These are phyloP conservation scores for Spisula solida DNA, from an alignment of 2,888 invertebrate genomes.

Conservation along the genomic window DNA sequence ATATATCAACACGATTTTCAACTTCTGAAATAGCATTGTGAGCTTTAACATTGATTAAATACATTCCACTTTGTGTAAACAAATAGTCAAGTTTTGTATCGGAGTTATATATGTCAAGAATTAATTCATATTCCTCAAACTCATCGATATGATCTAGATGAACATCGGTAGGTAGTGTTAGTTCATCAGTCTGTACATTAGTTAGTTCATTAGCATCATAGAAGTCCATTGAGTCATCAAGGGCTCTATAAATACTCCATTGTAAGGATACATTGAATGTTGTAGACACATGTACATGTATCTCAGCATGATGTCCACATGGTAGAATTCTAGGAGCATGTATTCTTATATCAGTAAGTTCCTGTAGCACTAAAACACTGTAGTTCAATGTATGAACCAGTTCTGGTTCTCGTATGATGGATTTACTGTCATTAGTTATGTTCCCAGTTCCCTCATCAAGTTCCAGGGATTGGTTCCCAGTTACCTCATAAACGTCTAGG, in stretches of 20 bases:
- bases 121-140: slow-evolving; percentile 30
- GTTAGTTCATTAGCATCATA: background rate
- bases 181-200: background rate
- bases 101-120: slow-evolving; percentile 51
- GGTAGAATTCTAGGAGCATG: slow-evolving; percentile 39
- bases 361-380: slow-evolving; percentile 50
- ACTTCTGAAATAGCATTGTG: slow-evolving; percentile 73
- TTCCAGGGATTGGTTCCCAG: background rate
- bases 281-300: slow-evolving; percentile 52
- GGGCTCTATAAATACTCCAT: slow-evolving; percentile 53
- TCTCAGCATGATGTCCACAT: slow-evolving; percentile 45
- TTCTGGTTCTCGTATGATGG: background rate
- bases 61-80: slow-evolving; percentile 73
- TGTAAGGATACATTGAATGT: slow-evolving; percentile 55
- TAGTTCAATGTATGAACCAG: background rate
- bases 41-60: slow-evolving; percentile 68
- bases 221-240: slow-evolving; percentile 24
- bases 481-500: too few species aligned
- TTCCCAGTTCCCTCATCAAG: background rate
- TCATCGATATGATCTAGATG: background rate
- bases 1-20: slow-evolving; percentile 57
- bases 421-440: background rate
- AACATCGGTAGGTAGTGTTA: background rate
- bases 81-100: slow-evolving; percentile 58
- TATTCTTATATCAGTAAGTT: slow-evolving; percentile 44